Conservation (phyloP, 2,888 invertebrate genomes). For the Uloborus plumipes region DNA sequence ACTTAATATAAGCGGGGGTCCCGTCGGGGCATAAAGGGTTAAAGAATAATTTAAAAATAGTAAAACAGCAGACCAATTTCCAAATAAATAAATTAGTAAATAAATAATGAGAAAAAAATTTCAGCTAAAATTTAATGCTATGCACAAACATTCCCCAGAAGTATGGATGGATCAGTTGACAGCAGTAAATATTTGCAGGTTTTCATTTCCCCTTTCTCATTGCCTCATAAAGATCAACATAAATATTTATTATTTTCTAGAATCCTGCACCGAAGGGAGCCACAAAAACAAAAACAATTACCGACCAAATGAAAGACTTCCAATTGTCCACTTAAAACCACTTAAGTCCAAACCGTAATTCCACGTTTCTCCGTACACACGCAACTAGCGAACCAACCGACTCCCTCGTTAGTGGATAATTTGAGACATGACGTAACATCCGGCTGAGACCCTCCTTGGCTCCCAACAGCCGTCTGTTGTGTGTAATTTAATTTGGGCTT, state of each 20-base stretch:
- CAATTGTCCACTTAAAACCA: constrained; percentile 46
- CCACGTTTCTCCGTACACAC: constrained; percentile 14
- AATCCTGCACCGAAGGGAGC: background rate
- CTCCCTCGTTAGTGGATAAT: constrained; percentile 58
- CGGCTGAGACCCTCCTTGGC: constrained; percentile 39
- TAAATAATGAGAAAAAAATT: too few species aligned
- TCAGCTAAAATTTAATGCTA: too few species aligned
- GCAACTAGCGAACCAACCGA: constrained; percentile 8
- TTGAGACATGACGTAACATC: constrained; percentile 52
- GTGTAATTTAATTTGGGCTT: constrained; percentile 51
- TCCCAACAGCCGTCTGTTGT: constrained; percentile 36
- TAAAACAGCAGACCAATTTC: too few species aligned
- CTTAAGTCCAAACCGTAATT: constrained; percentile 53
- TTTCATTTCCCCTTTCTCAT: too few species aligned
- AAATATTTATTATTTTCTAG: background rate
- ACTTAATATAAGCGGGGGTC: too few species aligned
- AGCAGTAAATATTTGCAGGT: too few species aligned
- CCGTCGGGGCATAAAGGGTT: too few species aligned
- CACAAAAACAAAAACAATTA: constrained; percentile 1
- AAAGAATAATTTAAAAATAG: too few species aligned
- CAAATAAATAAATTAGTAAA: too few species aligned
- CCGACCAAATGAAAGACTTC: constrained; percentile 1
- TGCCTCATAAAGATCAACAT: background rate
- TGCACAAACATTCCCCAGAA: too few species aligned
- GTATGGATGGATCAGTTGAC: too few species aligned